Evolutionary conservation across 2,113 vertebrate genomes (phyloP).

Genomic region (Balaenoptera acutorostrata): DNA sequence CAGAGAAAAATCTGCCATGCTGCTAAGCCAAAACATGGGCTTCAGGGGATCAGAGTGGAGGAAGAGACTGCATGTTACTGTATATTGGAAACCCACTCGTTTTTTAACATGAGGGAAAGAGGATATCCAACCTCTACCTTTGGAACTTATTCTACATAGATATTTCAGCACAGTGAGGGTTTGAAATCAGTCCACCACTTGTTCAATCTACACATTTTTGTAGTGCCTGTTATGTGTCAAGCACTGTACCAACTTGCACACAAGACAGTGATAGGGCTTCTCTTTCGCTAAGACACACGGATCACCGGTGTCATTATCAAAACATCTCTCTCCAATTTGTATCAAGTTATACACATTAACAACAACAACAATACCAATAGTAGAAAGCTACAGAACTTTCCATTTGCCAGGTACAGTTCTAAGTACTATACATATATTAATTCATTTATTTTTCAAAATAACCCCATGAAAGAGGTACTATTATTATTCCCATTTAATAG

Average conservation of each 20-base stretch:
- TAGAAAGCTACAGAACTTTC: neutral
- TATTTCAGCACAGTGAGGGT: neutral
- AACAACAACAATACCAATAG: neutral
- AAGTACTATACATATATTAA: neutral
- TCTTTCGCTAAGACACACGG: neutral
- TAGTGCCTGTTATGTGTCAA: neutral
- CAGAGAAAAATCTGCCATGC: slow-evolving; percentile 13
- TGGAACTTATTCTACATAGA: neutral
- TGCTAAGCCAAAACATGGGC: slow-evolving; percentile 34
- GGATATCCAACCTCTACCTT: neutral
- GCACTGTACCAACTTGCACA: neutral
- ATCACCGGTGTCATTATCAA: neutral
- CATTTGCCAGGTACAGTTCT: neutral
- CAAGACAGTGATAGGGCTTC: neutral
- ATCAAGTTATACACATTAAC: neutral
- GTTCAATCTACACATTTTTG: neutral
- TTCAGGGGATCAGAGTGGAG: neutral
- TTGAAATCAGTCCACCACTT: neutral
- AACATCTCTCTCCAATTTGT: neutral
- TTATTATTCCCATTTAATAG: neutral
- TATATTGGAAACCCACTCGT: neutral
- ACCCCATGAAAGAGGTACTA: neutral
- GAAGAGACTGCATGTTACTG: neutral
- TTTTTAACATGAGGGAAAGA: neutral
- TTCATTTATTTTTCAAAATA: neutral